Percentiles rank a stretch among this genome's conserved stretches.
phyloP scores from a whole-genome alignment of 1,140 invertebrate species.

The Drosophila burlai region DNA sequence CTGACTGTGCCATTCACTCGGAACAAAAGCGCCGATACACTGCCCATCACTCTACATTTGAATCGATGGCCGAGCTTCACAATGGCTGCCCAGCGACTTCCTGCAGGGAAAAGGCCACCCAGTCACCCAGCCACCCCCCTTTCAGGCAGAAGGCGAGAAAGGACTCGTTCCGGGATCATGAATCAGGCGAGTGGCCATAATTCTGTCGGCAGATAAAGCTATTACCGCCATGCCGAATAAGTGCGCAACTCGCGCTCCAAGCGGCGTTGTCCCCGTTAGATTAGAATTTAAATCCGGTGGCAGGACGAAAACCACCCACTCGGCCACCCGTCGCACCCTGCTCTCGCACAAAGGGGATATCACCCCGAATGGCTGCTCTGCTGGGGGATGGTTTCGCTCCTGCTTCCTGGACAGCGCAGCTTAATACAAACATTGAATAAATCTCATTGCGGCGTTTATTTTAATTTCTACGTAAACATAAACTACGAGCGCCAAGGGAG shows the following conservation, averaged over 20 bases:
- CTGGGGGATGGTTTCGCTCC: conserved; percentile 47
- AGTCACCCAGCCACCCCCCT: conserved; percentile 16
- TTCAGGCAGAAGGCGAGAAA: conserved; percentile 15
- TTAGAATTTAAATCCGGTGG: conserved; percentile 79
- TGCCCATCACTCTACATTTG: conserved; percentile 51
- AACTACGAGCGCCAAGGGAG: conserved; percentile 74
- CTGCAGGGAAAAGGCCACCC: conserved; percentile 21
- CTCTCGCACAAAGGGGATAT: conserved; percentile 60
- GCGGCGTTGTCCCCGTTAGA: conserved; percentile 64
- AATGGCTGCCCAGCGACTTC: conserved; percentile 49
- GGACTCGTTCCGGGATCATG: conserved; percentile 64
- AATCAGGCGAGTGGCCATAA: conserved; percentile 75
- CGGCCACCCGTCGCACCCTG: conserved; percentile 18
- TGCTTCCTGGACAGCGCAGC: conserved; percentile 66
- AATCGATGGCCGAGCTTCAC: conserved; percentile 52
- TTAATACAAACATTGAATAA: conserved; percentile 84
- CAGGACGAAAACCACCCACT: conserved; percentile 24
- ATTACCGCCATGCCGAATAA: conserved; percentile 81
- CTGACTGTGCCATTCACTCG: conserved; percentile 10
- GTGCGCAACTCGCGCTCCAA: conserved; percentile 56
- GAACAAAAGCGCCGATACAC: conserved; percentile 32
- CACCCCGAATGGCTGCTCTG: conserved; percentile 68
- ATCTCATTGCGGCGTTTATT: conserved; percentile 81
- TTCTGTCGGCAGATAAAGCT: conserved; percentile 83
- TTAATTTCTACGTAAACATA: conserved; percentile 83